Evolutionary conservation across 1,140 invertebrate genomes (phyloP), one percentile per base, ranked within the genome.

Genomic region (Lucilia sericata): DNA sequence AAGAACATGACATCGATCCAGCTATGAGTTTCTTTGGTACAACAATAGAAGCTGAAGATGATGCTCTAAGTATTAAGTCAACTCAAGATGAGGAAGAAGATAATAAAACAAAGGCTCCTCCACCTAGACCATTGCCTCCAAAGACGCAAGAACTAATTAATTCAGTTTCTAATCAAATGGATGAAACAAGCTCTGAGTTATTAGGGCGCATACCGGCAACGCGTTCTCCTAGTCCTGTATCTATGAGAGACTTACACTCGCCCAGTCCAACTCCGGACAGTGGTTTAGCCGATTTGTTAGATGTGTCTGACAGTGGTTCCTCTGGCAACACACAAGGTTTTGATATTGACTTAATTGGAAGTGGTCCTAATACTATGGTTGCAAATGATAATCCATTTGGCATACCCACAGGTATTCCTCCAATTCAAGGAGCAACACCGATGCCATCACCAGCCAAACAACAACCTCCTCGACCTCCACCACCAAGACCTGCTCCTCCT

Each of bases 101-200:
- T 49, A 87, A 86, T 3, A 87, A 88, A 0, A 91, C 91, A 84
- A 88, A 89, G 70, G 91, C 91, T 55, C 93, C 93, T 34, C 89
- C 92, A 21, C 92, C 93, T 19, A 92, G 93, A 49, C 93, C 93
- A 19, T 93, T 94, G 17, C 93, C 94, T 5, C 94, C 95, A 78
- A 93, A 93, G 78, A 97, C 96, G 0, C 96, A 97, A 93, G 95
- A 97, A 88, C 92, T 98, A 2, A 95, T 97, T 34, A 93, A 96
- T 76, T 96, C 95, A 14, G 96, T 98, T 0, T 97, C 96, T 30
- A 96, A 96, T 7, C 96, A 96, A 74, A 95, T 98, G 95, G 96
- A 97, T 88, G 96, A 96, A 36, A 96, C 96, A 0, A 97, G 96
- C 83, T 95, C 96, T 21, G 95, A 96, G 89, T 92, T 98, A 75